These are phyloP conservation scores for Terrapene triunguis DNA, from an alignment of 2,113 vertebrate genomes.

Conservation along the genomic window DNA sequence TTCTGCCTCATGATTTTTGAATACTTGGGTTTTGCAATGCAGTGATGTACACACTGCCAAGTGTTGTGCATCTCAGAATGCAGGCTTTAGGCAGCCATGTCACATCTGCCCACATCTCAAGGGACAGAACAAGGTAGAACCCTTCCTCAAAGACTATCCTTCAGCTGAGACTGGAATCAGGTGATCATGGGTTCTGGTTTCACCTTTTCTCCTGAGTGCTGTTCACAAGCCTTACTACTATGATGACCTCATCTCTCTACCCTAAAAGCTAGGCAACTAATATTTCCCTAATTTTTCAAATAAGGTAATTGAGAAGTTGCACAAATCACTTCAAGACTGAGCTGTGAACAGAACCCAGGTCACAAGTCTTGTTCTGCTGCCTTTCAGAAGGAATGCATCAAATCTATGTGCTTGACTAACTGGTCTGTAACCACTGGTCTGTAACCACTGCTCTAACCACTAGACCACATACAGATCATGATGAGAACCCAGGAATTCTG, in stretches of 20 bases:
- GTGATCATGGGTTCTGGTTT: background rate
- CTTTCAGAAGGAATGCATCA: background rate
- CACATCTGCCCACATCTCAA: background rate
- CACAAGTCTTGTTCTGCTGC: background rate
- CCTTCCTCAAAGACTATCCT: background rate
- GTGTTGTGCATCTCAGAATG: background rate
- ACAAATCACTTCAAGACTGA: background rate
- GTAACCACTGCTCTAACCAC: background rate
- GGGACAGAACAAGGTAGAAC: background rate
- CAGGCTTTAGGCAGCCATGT: background rate
- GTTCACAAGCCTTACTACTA: conserved; percentile 14
- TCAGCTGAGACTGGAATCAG: background rate
- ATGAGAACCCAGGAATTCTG: conserved; percentile 17
- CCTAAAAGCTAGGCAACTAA: background rate
- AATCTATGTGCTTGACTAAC: background rate
- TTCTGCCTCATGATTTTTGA: background rate
- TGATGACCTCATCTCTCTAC: background rate
- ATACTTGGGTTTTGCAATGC: background rate
- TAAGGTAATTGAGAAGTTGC: background rate
- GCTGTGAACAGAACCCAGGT: background rate
- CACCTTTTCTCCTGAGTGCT: conserved; percentile 3
- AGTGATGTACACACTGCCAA: background rate
- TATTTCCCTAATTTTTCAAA: background rate
- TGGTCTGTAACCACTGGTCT: background rate
- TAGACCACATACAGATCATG: background rate